A percentile compares a stretch with the other conserved stretches of the same genome.
These are phyloP conservation scores for Pocillopora damicornis DNA, from an alignment of 64 coral and sea anemone species.

Conservation along the genomic window DNA sequence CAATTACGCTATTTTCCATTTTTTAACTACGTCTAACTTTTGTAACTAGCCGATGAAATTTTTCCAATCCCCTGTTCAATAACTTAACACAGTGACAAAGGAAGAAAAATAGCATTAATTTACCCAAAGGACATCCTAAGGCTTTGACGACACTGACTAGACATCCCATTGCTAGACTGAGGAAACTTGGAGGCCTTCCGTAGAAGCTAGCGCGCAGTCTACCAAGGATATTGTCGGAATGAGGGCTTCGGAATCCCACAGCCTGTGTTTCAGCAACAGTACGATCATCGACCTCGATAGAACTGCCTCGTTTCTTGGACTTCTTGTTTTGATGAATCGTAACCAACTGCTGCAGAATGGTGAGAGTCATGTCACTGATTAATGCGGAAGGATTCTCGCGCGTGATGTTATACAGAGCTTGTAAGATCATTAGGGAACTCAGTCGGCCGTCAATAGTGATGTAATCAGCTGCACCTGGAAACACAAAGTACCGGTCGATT, in stretches of 20 bases:
- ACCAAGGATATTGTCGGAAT: conserved; percentile 76
- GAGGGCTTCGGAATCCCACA: conserved; percentile 67
- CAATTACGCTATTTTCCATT: too few relatives aligned
- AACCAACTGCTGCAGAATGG: conserved; percentile 19
- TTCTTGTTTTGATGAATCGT: conserved; percentile 62
- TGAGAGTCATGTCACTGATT: conserved; percentile 49
- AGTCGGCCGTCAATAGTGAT: conserved; percentile 82
- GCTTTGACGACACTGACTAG: conserved; percentile 59
- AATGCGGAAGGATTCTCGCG: conserved; percentile 63
- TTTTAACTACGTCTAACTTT: too few relatives aligned
- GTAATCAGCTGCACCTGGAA: conserved; percentile 80
- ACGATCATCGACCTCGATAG: conserved; percentile 64
- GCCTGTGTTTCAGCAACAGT: conserved; percentile 79
- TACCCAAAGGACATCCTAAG: conserved; percentile 87
- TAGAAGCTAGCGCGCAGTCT: conserved; percentile 80
- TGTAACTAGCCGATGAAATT: too few relatives aligned
- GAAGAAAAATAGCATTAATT: background rate
- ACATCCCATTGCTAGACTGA: conserved; percentile 69
- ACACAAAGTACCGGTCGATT: conserved; percentile 74
- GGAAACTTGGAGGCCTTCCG: conserved; percentile 69
- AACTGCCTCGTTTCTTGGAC: conserved; percentile 40
- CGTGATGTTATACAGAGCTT: conserved; percentile 69
- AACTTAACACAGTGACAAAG: too few relatives aligned
- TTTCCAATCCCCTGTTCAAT: too few relatives aligned
- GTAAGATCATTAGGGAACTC: conserved; percentile 72